Evolutionary conservation across 2,888 invertebrate species (phyloP), one percentile per base, ranked within the genome.

Genomic region (Agonopterix heracliana): DNA sequence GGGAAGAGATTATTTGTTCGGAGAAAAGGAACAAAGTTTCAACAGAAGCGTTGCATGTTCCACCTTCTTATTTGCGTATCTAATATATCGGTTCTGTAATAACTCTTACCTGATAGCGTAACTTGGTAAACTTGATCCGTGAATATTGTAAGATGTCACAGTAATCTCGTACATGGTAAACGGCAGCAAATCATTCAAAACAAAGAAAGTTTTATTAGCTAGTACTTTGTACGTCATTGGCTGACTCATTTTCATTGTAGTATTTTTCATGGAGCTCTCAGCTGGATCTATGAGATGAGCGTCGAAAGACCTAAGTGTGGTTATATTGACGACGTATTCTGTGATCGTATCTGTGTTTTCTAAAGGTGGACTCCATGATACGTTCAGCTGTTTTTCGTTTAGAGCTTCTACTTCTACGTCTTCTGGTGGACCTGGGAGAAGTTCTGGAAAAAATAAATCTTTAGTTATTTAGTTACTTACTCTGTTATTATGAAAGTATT

Each of bases 81-180:
- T n/a, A n/a, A n/a, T n/a, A n/a, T n/a, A n/a, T n/a, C n/a, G n/a
- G n/a, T 38, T 9, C 38, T 38, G 9, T 10, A 41, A 41, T 12
- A 9, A 12, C 12, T 59, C 71, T 72, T 54, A 89, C 73, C 96
- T 91, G 26, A 95, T 81, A 10, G 91, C 89, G 62, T 93, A 92
- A 48, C 93, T 94, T 0, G 95, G 94, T 57, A 96, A 80, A 79
- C 95, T 95, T 0, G 92, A 90, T 0, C 96, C 96, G 68, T 93
- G 93, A 12, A 90, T 89, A 71, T 95, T 96, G 48, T 89, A 90
- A 0, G 95, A 93, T 0, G 91, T 92, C 9, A 96, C 92, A 0
- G 92, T 90, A 5, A 95, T 89, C 66, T 95, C 94, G 71, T 96
- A 96, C 95, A 95, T 95, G 0, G 95, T 95, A 66, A 94, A 93